A percentile compares a stretch with the other conserved stretches of the same genome.
Conservation (phyloP, 92 coral and sea anemone genomes). For the Siderastrea radians region DNA sequence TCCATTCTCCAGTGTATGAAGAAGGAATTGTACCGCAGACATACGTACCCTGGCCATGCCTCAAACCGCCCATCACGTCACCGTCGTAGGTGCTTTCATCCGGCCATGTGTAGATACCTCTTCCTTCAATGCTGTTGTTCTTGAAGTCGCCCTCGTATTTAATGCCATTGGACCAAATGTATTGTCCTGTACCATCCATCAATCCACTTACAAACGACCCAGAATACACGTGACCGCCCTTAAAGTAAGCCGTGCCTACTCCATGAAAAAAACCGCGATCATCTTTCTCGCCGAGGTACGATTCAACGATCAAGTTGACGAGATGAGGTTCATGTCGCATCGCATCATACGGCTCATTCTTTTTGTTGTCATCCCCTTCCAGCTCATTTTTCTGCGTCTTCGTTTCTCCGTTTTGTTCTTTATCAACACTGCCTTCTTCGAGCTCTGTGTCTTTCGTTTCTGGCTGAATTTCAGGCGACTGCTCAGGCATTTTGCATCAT, state of each 20-base stretch:
- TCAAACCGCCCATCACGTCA: conserved; percentile 84
- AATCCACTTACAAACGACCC: conserved; percentile 88
- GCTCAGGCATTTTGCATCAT: conserved; percentile 70
- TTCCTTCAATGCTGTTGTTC: conserved; percentile 83
- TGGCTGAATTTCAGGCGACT: conserved; percentile 40
- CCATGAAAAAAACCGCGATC: conserved; percentile 96
- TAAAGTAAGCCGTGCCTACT: conserved; percentile 92
- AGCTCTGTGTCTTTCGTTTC: conserved; percentile 48
- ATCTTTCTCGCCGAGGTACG: conserved; percentile 94
- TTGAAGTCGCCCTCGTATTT: conserved; percentile 94
- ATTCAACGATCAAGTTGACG: conserved; percentile 85
- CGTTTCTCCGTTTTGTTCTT: conserved; percentile 48
- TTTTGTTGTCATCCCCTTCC: conserved; percentile 16
- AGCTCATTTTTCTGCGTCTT: conserved; percentile 45
- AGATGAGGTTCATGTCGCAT: conserved; percentile 95
- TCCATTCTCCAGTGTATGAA: conserved; percentile 93
- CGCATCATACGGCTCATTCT: conserved; percentile 82
- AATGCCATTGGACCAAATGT: conserved; percentile 88
- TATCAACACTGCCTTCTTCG: conserved; percentile 43
- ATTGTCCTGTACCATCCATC: conserved; percentile 94
- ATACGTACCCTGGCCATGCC: conserved; percentile 94
- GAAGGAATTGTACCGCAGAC: conserved; percentile 84
- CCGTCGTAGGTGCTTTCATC: conserved; percentile 96
- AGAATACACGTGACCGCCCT: conserved; percentile 88
- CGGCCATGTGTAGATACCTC: conserved; percentile 91